Evolutionary conservation across 2,113 vertebrate genomes (phyloP).

Genomic region (Hiodon tergisus): DNA sequence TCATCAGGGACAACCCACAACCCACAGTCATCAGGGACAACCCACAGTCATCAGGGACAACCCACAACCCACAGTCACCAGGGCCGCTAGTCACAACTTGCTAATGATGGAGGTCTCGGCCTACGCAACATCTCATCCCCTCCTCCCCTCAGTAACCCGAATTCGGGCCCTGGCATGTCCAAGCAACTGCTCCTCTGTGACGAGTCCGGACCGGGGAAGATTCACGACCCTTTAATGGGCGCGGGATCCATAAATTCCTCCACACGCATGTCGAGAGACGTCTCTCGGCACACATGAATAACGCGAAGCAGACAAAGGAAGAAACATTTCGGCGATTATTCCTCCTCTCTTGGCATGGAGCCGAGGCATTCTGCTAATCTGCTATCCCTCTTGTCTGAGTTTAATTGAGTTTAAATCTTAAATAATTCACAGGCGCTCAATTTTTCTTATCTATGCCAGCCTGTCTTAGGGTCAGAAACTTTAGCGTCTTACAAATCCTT

Average conservation of each 20-base stretch:
- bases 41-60: too few relatives aligned
- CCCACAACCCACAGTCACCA: slow-evolving; percentile 42
- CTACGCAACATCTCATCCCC: slow-evolving; percentile 42
- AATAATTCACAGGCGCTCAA: neutral
- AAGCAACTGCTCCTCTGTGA: slow-evolving; percentile 41
- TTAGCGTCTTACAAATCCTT: neutral
- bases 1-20: too few relatives aligned
- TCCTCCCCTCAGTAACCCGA: slow-evolving; percentile 47
- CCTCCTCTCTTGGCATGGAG: neutral
- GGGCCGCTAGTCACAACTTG: slow-evolving; percentile 50
- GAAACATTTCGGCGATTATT: slow-evolving; percentile 12
- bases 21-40: too few relatives aligned
- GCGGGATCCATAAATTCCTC: slow-evolving; percentile 43
- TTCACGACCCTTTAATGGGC: slow-evolving; percentile 48
- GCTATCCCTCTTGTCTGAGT: neutral
- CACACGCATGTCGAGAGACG: slow-evolving; percentile 56
- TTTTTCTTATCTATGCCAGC: neutral
- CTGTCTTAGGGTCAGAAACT: neutral
- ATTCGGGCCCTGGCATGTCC: slow-evolving; percentile 43
- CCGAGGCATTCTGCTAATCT: slow-evolving; percentile 20
- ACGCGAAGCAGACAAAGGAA: slow-evolving; percentile 13
- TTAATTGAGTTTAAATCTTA: slow-evolving; percentile 14
- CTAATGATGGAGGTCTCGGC: slow-evolving; percentile 52
- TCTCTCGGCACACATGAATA: slow-evolving; percentile 48
- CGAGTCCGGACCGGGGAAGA: slow-evolving; percentile 49